Percentiles rank a stretch among this genome's conserved stretches.
Conservation (phyloP, 2,113 vertebrate species). For the Thoracochromis brauschi region DNA sequence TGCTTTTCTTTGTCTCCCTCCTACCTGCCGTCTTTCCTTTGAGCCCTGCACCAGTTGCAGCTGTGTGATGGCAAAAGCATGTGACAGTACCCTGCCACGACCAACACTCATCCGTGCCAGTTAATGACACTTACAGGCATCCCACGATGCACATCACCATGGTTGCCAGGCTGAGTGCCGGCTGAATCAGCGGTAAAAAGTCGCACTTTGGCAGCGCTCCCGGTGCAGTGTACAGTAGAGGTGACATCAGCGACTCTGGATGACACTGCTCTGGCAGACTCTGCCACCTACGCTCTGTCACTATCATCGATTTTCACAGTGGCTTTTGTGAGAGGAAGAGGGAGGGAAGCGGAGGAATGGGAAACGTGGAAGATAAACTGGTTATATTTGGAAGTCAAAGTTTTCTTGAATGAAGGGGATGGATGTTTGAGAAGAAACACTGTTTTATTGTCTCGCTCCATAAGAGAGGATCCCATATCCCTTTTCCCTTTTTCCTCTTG, state of each 20-base stretch:
- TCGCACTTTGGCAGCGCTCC: constrained; percentile 21
- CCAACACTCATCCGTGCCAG: constrained; percentile 5
- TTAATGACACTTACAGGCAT: constrained; percentile 32
- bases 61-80: neutral
- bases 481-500: neutral
- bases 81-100: neutral
- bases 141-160: neutral
- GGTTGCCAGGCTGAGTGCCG: neutral
- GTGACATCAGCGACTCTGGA: constrained; percentile 35
- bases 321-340: neutral
- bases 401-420: neutral
- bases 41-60: neutral
- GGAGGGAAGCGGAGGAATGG: neutral
- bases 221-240: constrained; percentile 5
- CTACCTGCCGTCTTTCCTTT: neutral
- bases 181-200: constrained; percentile 49
- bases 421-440: neutral
- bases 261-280: constrained; percentile 27
- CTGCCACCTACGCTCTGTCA: constrained; percentile 30
- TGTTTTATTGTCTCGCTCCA: neutral
- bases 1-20: neutral
- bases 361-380: neutral
- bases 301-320: constrained; percentile 2
- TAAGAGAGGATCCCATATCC: neutral
- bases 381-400: neutral